phyloP scores from a whole-genome alignment of 2,888 invertebrate species.

The Rhabditoides inermis region DNA sequence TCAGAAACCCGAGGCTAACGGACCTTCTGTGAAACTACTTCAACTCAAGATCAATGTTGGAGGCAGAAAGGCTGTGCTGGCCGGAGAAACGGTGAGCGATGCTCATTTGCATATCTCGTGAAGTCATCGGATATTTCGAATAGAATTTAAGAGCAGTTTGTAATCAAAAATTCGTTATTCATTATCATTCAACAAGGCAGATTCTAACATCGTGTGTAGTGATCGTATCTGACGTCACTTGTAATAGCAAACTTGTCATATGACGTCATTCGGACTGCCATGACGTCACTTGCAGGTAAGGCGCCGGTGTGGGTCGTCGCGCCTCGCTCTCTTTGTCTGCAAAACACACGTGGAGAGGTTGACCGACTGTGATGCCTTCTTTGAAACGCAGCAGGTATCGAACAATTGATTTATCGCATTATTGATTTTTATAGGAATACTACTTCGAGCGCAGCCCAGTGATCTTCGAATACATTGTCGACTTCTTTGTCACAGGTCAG shows the following conservation, averaged over 20 bases:
- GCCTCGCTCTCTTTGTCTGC: slow-evolving; percentile 31
- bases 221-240: no score
- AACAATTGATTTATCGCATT: neutral
- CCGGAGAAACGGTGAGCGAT: slow-evolving; percentile 10
- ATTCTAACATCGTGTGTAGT: no score
- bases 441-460: slow-evolving; percentile 47
- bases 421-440: slow-evolving; percentile 35
- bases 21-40: no score
- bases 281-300: slow-evolving; percentile 17
- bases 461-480: slow-evolving; percentile 46
- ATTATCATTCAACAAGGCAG: no score
- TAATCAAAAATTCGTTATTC: no score
- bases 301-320: slow-evolving; percentile 25
- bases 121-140: no score
- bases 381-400: slow-evolving; percentile 18
- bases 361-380: slow-evolving; percentile 47
- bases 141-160: no score
- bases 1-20: no score
- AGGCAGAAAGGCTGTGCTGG: slow-evolving; percentile 14
- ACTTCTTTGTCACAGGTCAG: slow-evolving; percentile 39
- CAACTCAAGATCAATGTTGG: slow-evolving; percentile 20
- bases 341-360: slow-evolving; percentile 38
- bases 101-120: no score
- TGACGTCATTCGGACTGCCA: no score
- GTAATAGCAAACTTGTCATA: no score